Conservation (phyloP, 1,140 invertebrate genomes). For the Camponotus vicinus region DNA sequence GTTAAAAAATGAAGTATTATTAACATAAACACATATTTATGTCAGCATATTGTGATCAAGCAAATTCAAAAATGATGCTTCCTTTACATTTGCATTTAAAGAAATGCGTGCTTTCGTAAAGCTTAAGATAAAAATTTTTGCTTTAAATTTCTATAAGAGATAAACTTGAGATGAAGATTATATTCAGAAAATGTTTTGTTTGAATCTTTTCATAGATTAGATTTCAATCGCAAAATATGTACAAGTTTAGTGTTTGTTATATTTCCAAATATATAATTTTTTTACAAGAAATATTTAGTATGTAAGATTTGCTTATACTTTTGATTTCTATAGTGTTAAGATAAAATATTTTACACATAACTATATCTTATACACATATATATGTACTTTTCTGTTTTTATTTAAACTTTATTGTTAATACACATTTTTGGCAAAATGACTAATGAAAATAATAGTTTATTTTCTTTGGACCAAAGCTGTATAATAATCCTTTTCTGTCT, state of each 20-base stretch:
- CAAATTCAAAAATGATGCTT: not conserved
- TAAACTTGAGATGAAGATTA: not conserved
- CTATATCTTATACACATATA: conserved; percentile 4
- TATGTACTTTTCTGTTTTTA: not conserved
- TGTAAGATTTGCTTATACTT: conserved; percentile 26
- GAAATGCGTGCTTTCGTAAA: no score
- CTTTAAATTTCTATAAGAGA: conserved; percentile 7
- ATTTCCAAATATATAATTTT: conserved; percentile 21
- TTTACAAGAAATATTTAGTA: conserved; percentile 10
- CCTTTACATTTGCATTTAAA: conserved; percentile 5
- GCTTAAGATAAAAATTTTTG: not conserved
- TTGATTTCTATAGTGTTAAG: conserved; percentile 46
- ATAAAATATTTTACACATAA: conserved; percentile 11
- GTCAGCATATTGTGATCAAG: conserved; percentile 2
- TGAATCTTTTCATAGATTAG: conserved; percentile 28
- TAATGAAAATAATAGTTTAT: conserved; percentile 67
- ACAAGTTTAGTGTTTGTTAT: not conserved
- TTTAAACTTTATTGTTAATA: conserved; percentile 60
- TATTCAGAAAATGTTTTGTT: conserved; percentile 13
- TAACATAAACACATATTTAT: not conserved
- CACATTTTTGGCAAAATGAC: no score
- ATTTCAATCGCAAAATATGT: conserved; percentile 20
- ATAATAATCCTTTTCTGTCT: conserved; percentile 45
- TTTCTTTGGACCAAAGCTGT: conserved; percentile 68
- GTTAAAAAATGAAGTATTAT: conserved; percentile 10